phyloP scores from a whole-genome alignment of 2,113 vertebrate genomes.

The Lepidothrix coronata region DNA sequence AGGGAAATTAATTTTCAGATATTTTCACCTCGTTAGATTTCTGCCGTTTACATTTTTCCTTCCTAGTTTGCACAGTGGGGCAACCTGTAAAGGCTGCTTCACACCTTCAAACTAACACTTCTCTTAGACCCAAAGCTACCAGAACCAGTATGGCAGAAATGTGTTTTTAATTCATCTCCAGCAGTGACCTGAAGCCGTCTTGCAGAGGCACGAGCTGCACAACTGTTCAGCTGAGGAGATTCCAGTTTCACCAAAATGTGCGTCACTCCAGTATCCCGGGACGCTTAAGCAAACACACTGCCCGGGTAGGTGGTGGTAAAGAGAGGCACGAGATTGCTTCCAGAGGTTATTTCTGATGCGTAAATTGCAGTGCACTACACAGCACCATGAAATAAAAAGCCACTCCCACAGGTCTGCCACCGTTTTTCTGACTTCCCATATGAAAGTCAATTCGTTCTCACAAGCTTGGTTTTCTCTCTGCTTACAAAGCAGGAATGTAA shows the following conservation, averaged over 20 bases:
- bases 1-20: not conserved
- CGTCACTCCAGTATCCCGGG: fast-evolving
- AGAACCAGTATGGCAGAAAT: not conserved
- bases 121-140: not conserved
- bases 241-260: not conserved
- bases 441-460: not conserved
- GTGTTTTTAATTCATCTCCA: not conserved
- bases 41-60: not conserved
- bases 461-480: not conserved
- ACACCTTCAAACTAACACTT: not conserved
- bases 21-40: not conserved
- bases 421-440: not conserved
- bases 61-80: not conserved
- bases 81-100: not conserved
- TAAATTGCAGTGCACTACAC: not conserved
- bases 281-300: not conserved
- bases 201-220: not conserved
- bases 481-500: not conserved
- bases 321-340: not conserved
- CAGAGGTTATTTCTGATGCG: not conserved
- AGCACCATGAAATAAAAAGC: not conserved
- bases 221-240: not conserved
- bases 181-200: not conserved
- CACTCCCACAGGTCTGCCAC: not conserved
- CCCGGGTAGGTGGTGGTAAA: not conserved